Conservation (phyloP, 2,888 invertebrate genomes). For the Clostera curtula region DNA sequence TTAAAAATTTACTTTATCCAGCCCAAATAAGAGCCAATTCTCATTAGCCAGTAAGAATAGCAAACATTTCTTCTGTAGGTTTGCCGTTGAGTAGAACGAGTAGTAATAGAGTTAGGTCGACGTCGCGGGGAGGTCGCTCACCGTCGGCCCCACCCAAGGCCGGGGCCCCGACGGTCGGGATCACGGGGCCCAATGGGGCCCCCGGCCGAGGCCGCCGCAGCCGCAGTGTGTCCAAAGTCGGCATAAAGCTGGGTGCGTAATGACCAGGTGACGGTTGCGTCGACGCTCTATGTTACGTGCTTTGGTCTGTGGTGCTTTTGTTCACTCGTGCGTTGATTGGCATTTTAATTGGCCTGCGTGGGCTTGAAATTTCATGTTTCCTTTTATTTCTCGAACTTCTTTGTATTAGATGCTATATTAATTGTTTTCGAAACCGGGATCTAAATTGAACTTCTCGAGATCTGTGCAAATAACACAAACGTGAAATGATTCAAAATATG, state of each 20-base stretch:
- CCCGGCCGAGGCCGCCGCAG: conserved; percentile 57
- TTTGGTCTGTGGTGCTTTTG: conserved; percentile 34
- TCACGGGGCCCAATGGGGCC: conserved; percentile 19
- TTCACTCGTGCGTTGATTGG: conserved; percentile 17
- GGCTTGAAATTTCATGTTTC: conserved; percentile 23
- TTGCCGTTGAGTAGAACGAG: conserved; percentile 78
- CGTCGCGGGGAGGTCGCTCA: conserved; percentile 63
- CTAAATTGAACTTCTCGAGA: too few relatives aligned
- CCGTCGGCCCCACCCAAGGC: conserved; percentile 62
- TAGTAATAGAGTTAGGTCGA: conserved; percentile 75
- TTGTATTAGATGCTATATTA: too few relatives aligned
- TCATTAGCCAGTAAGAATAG: conserved; percentile 40
- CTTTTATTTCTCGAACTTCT: too few relatives aligned
- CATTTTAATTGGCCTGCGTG: conserved; percentile 22
- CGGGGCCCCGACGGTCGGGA: conserved; percentile 28
- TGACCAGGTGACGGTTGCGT: conserved; percentile 57
- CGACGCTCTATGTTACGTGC: conserved; percentile 58
- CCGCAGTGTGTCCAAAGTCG: conserved; percentile 69
- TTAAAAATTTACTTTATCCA: too few relatives aligned
- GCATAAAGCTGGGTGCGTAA: conserved; percentile 74
- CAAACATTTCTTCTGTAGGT: conserved; percentile 70
- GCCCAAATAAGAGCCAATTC: conserved; percentile 34
- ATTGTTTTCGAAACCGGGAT: too few relatives aligned
- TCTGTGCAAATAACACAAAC: too few relatives aligned
- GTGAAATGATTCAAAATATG: too few relatives aligned